Percentiles rank a stretch among this genome's conserved stretches.
These are phyloP conservation scores for Zaprionus nigranus DNA, from an alignment of 1,140 invertebrate genomes.

Conservation along the genomic window DNA sequence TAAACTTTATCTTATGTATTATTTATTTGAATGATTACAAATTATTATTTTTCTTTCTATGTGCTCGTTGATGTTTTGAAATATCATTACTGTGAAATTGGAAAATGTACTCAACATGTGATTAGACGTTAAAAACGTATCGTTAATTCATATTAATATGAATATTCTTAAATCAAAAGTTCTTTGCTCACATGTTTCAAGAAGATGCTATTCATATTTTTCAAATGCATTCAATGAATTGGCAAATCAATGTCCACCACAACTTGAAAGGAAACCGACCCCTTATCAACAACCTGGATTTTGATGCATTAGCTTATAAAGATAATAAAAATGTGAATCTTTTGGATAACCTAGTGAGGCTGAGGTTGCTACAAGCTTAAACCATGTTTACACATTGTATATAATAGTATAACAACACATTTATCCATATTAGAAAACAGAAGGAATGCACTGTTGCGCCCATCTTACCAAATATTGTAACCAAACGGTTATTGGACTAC, in stretches of 20 bases:
- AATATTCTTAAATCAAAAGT: slow-evolving; percentile 55
- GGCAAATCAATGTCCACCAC: slow-evolving; percentile 40
- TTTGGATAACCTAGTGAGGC: slow-evolving; percentile 53
- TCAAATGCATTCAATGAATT: slow-evolving; percentile 62
- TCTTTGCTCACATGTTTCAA: slow-evolving; percentile 18
- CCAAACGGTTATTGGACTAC: slow-evolving; percentile 61
- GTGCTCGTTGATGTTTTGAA: background rate
- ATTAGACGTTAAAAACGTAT: background rate
- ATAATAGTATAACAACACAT: background rate
- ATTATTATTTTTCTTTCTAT: background rate
- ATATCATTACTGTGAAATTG: background rate
- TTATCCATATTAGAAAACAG: slow-evolving; percentile 42
- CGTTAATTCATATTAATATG: slow-evolving; percentile 23
- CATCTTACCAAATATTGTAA: slow-evolving; percentile 47
- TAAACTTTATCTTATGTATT: background rate
- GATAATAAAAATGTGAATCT: slow-evolving; percentile 62
- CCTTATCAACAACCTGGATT: slow-evolving; percentile 34
- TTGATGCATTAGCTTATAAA: slow-evolving; percentile 60
- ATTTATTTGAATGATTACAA: background rate
- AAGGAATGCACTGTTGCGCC: slow-evolving; percentile 59
- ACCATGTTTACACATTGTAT: background rate
- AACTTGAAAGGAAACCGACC: slow-evolving; percentile 8
- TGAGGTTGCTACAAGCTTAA: slow-evolving; percentile 48
- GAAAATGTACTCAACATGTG: background rate
- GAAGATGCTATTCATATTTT: slow-evolving; percentile 63